Conservation (phyloP, 2,113 vertebrate species). For the Apodemus speciosus region DNA sequence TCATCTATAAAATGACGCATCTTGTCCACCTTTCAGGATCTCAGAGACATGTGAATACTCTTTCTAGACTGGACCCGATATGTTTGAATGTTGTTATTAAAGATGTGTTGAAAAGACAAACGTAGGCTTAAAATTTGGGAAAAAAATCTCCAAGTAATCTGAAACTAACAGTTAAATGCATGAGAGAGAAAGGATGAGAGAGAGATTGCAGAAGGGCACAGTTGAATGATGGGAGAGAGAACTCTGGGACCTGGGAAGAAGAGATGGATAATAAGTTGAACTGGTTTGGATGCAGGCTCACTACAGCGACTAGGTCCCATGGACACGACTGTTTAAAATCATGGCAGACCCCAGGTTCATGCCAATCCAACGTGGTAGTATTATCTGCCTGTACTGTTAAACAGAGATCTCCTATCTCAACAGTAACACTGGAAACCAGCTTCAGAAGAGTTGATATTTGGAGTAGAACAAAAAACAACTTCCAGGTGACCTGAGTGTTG, state of each 20-base stretch:
- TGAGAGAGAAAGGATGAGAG: neutral
- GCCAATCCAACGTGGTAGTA: neutral
- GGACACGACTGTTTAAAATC: neutral
- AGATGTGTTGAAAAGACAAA: neutral
- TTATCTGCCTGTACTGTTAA: neutral
- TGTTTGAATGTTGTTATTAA: neutral
- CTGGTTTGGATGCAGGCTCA: neutral
- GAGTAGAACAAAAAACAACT: neutral
- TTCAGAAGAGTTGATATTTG: accelerated
- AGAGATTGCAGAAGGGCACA: neutral
- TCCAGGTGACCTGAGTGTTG: neutral
- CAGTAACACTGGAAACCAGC: neutral
- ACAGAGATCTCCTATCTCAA: neutral
- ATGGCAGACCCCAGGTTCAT: neutral
- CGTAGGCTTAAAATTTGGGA: neutral
- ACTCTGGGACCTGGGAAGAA: accelerated
- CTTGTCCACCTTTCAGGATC: neutral
- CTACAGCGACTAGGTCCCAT: neutral
- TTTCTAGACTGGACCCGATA: neutral
- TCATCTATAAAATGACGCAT: neutral
- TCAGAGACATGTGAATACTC: accelerated
- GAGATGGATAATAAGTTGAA: accelerated
- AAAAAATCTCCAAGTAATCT: neutral
- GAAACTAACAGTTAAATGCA: neutral
- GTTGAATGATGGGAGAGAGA: neutral